A percentile compares a stretch with the other conserved stretches of the same genome.
Conservation (phyloP, 2,797 vertebrate species). For the Alca torda region DNA sequence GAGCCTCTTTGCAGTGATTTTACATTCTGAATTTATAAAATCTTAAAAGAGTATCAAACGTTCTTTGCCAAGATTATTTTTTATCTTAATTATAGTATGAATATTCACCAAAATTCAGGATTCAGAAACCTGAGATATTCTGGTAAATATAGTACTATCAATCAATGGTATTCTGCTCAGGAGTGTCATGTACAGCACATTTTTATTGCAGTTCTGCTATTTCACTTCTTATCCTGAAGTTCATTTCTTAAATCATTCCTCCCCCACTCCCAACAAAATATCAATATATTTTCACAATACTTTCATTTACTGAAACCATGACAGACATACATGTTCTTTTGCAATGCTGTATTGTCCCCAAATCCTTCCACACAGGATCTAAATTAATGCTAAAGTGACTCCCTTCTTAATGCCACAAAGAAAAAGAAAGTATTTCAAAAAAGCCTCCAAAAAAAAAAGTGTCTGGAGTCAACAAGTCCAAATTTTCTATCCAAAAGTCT, state of each 20-base stretch:
- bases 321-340: not conserved
- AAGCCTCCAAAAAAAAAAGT: not conserved
- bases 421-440: not conserved
- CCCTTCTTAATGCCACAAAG: not conserved
- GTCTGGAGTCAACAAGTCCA: not conserved
- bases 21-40: not conserved
- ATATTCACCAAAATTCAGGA: not conserved
- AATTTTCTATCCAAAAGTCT: not conserved
- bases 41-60: not conserved
- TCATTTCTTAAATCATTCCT: not conserved
- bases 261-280: not conserved
- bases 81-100: not conserved
- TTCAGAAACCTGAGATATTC: not conserved
- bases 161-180: not conserved
- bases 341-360: not conserved
- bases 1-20: not conserved
- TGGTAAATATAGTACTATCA: not conserved
- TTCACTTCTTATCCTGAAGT: not conserved
- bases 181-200: not conserved
- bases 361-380: not conserved
- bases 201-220: not conserved
- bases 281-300: not conserved
- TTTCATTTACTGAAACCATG: not conserved
- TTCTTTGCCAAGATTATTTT: not conserved
- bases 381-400: not conserved